Conservation (phyloP, 1,140 invertebrate genomes). For the Wiebesia pumilae region DNA sequence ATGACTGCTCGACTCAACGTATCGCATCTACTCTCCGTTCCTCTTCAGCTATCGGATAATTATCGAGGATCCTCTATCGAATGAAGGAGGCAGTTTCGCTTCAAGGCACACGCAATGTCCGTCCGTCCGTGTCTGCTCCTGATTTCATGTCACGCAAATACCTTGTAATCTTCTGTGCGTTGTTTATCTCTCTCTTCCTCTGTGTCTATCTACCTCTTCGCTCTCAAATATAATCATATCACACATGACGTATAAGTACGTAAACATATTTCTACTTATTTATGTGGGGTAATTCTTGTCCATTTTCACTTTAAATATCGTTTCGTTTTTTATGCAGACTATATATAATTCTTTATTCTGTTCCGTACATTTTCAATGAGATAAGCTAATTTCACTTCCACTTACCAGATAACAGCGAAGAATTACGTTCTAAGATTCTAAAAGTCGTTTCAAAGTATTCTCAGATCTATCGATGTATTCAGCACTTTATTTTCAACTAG, state of each 20-base stretch:
- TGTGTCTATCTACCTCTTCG: neutral
- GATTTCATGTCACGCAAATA: slow-evolving; percentile 63
- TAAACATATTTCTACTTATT: neutral
- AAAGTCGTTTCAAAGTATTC: neutral
- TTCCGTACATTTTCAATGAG: neutral
- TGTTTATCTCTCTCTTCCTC: slow-evolving; percentile 49
- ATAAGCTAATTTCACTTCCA: neutral
- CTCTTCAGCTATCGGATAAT: slow-evolving; percentile 63
- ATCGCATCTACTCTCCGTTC: neutral
- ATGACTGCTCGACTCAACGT: neutral
- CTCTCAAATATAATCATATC: neutral
- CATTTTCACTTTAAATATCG: neutral
- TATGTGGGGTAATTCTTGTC: neutral
- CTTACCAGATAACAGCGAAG: neutral
- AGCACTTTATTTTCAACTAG: neutral
- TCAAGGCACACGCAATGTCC: slow-evolving; percentile 58
- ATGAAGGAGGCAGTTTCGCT: slow-evolving; percentile 56
- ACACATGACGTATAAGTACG: neutral
- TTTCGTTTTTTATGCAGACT: neutral
- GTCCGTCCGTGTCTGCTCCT: slow-evolving; percentile 59
- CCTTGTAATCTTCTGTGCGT: slow-evolving; percentile 64
- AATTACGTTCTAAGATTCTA: neutral
- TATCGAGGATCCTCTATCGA: slow-evolving; percentile 61
- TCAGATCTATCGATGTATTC: neutral
- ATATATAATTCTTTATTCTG: neutral